A percentile compares a stretch with the other conserved stretches of the same genome.
Evolutionary conservation across 1,140 invertebrate species (phyloP).

Genomic region (Solenopsis fugax): DNA sequence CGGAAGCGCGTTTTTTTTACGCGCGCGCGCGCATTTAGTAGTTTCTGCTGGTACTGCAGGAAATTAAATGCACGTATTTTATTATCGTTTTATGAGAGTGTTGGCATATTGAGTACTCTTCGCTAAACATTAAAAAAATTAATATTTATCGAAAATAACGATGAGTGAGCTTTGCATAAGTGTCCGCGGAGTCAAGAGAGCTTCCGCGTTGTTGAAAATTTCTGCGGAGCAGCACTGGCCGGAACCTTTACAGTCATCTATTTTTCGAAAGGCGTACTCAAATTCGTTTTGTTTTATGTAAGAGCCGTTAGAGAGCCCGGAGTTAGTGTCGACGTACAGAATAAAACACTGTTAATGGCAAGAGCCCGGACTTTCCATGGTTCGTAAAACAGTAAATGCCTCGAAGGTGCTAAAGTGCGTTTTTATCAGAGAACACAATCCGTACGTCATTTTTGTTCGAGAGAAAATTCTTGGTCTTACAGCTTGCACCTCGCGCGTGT

Average conservation of each 20-base stretch:
- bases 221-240: background rate
- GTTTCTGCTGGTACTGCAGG: background rate
- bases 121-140: background rate
- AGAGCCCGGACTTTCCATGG: background rate
- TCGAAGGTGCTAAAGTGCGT: conserved; percentile 2
- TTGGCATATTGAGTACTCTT: background rate
- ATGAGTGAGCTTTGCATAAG: background rate
- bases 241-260: background rate
- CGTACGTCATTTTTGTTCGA: background rate
- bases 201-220: conserved; percentile 10
- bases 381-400: conserved; percentile 31
- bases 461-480: background rate
- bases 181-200: background rate
- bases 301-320: background rate
- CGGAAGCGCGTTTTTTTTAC: background rate
- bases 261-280: conserved; percentile 12
- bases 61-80: background rate
- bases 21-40: too few species aligned
- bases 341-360: conserved; percentile 32
- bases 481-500: background rate
- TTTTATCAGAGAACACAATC: conserved; percentile 35
- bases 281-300: conserved; percentile 40
- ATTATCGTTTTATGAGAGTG: background rate
- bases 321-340: conserved; percentile 3
- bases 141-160: background rate